Evolutionary conservation across 2,797 vertebrate species (phyloP).

Genomic region (Selene dorsalis): DNA sequence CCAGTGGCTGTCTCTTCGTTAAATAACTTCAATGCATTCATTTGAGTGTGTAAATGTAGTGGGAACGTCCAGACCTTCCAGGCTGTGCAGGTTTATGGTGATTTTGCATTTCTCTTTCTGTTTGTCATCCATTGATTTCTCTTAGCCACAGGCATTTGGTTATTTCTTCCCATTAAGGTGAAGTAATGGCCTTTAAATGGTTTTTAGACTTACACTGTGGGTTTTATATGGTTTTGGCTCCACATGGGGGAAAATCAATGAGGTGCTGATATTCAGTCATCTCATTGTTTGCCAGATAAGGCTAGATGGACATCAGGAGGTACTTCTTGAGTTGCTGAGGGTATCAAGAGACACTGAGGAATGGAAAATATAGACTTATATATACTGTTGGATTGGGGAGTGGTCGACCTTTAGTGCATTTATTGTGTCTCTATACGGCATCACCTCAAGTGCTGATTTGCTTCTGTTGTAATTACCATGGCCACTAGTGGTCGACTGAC

Average conservation of each 20-base stretch:
- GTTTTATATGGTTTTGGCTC: not conserved
- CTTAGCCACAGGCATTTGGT: not conserved
- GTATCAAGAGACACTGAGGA: not conserved
- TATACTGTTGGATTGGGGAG: not conserved
- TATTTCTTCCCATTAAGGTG: not conserved
- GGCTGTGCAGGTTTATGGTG: not conserved
- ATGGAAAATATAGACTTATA: not conserved
- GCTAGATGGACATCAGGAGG: not conserved
- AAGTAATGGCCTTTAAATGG: not conserved
- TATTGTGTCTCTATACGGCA: not conserved
- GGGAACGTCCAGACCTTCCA: not conserved
- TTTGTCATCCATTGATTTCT: not conserved
- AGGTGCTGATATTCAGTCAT: not conserved
- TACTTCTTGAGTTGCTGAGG: not conserved
- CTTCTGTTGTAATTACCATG: not conserved
- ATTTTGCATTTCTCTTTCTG: not conserved
- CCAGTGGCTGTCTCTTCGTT: not conserved
- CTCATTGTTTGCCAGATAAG: too few relatives aligned
- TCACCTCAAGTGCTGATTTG: not conserved
- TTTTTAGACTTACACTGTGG: not conserved
- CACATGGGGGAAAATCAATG: not conserved
- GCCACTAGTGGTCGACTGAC: not conserved
- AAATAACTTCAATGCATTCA: not conserved
- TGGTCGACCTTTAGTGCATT: too few relatives aligned
- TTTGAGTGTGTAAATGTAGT: not conserved